Evolutionary conservation across 2,797 vertebrate genomes (phyloP), one percentile per base, ranked within the genome.

Genomic region (Atherinosoma microstoma): DNA sequence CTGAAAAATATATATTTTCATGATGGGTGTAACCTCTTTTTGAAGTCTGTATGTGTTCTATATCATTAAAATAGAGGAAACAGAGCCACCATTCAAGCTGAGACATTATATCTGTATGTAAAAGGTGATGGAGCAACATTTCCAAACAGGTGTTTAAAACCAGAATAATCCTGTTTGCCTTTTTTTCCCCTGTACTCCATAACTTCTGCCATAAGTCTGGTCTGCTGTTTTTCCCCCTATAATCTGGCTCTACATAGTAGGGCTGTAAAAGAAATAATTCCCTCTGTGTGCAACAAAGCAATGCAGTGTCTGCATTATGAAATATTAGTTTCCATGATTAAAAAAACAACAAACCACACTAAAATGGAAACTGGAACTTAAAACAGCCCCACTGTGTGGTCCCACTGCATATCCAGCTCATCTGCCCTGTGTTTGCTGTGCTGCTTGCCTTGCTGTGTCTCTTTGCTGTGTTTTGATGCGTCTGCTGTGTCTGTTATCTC

Each of bases 401-500:
- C 80, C 89, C 67, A 36, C 74, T 61, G 84, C 79, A 58, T 56
- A 70, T 56, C 42, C 65, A 10, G 76, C 81, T 80, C 75, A 45
- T 78, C 78, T 67, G 65, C 83, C 83, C 38, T 82, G 84, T 90
- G 81, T 79, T 74, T 81, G 79, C 73, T 35, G 70, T 72, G 85
- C 79, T 77, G 84, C 82, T 67, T 62, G 84, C 71, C 76, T 78
- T 67, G 85, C 82, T 81, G 76, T 79, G 83, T 87, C 86, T 90
- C 82, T 75, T 89, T 79, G 87, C 91, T 12, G 81, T 86, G 89
- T 91, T 92, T 92, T 94, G 92, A 94, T 92, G 93, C 88, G 91
- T 90, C 89, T 92, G 91, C 91, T 87, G 88, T 93, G 84, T 91
- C 89, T 93, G 91, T 91, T 93, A 90, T 91, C 85, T 92, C 90